Percentiles rank a stretch among this genome's conserved stretches.
phyloP scores from a whole-genome alignment of 2,888 invertebrate species.

The Chrysomela aeneicollis region DNA sequence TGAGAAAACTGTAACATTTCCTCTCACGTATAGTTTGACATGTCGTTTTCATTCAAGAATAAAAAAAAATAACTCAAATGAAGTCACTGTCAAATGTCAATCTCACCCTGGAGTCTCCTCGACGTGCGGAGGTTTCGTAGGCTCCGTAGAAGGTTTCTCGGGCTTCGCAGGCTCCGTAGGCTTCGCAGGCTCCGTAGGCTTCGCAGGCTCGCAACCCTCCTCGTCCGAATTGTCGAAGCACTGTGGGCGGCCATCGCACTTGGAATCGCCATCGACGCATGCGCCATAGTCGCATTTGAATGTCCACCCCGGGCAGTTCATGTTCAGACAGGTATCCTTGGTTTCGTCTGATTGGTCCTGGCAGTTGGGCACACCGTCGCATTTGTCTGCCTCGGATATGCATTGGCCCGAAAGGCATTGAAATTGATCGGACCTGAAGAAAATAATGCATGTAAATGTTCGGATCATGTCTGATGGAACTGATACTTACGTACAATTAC shows the following conservation, averaged over 20 bases:
- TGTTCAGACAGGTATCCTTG: constrained; percentile 41
- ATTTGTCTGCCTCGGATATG: constrained; percentile 44
- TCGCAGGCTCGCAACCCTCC: constrained; percentile 33
- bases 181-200: constrained; percentile 8
- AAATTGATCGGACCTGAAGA: constrained; percentile 45
- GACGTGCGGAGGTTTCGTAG: background rate
- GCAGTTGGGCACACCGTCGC: constrained; percentile 51
- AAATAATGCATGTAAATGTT: background rate
- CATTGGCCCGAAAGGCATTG: constrained; percentile 47
- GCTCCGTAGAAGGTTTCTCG: background rate
- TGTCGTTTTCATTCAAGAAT: no score
- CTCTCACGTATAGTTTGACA: no score
- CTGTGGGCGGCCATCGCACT: constrained; percentile 64
- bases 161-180: constrained; percentile 8
- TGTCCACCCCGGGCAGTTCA: constrained; percentile 46
- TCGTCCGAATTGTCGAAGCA: constrained; percentile 66
- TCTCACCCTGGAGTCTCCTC: background rate
- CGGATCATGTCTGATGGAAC: background rate
- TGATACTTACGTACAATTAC: constrained; percentile 38
- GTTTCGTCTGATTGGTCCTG: constrained; percentile 52
- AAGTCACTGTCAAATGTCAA: background rate
- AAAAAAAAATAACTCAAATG: no score
- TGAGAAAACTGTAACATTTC: no score
- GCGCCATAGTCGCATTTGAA: constrained; percentile 54
- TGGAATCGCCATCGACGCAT: constrained; percentile 58